Conservation (phyloP, 2,113 vertebrate genomes). For the Hydrolagus affinis region DNA sequence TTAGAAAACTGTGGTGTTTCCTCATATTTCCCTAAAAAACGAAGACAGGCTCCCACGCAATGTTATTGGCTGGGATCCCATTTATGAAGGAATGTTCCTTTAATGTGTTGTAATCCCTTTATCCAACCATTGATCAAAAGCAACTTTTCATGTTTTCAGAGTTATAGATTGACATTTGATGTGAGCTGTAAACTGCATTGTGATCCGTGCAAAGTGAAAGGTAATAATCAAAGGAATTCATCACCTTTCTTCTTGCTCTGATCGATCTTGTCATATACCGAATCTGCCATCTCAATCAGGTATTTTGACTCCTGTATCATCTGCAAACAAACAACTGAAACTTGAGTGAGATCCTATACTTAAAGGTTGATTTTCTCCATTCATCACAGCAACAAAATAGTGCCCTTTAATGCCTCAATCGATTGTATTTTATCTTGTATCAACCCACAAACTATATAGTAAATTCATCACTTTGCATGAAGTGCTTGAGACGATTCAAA, state of each 20-base stretch:
- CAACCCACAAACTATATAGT: no score
- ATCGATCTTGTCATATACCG: constrained; percentile 75
- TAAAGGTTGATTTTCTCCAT: neutral
- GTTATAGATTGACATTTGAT: neutral
- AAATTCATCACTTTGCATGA: no score
- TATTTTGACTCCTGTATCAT: constrained; percentile 84
- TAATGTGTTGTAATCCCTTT: neutral
- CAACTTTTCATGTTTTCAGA: neutral
- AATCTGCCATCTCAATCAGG: constrained; percentile 80
- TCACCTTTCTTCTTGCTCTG: constrained; percentile 83
- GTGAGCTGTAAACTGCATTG: neutral
- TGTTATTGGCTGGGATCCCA: no score
- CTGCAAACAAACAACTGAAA: constrained; percentile 51
- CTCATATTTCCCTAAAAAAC: no score
- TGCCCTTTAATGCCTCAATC: neutral
- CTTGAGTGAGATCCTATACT: neutral
- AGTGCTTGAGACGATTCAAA: no score
- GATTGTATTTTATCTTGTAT: no score
- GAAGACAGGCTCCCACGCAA: no score
- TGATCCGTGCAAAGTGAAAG: neutral
- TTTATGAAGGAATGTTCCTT: neutral
- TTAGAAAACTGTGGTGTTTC: no score
- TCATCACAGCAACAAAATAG: neutral
- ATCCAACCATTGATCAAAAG: neutral
- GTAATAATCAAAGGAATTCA: neutral